phyloP scores from a whole-genome alignment of 2,797 vertebrate genomes.

The Momotus momota region DNA sequence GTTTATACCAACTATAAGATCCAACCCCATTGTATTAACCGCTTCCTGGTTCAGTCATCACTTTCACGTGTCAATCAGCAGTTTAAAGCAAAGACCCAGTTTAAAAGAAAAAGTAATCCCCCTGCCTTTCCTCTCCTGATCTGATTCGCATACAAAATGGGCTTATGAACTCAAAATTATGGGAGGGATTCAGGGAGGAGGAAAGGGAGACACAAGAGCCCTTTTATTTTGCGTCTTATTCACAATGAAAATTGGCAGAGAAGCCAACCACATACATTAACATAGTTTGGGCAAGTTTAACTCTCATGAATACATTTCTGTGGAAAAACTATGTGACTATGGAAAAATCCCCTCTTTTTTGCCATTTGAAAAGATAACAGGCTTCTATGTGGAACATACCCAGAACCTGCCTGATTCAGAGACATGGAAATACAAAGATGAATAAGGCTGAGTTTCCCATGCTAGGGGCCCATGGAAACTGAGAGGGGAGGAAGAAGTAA shows the following conservation, averaged over 20 bases:
- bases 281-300: slow-evolving; percentile 81
- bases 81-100: slow-evolving; percentile 66
- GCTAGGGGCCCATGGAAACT: slow-evolving; percentile 71
- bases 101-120: slow-evolving; percentile 59
- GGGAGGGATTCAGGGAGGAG: slow-evolving; percentile 65
- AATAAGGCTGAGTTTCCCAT: slow-evolving; percentile 67
- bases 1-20: neutral
- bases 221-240: slow-evolving; percentile 81
- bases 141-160: slow-evolving; percentile 77
- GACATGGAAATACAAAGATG: slow-evolving; percentile 74
- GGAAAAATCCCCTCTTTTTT: slow-evolving; percentile 81
- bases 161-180: slow-evolving; percentile 75
- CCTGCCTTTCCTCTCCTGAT: slow-evolving; percentile 72
- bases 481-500: slow-evolving; percentile 63
- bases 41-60: slow-evolving; percentile 22
- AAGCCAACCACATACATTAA: slow-evolving; percentile 81
- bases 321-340: slow-evolving; percentile 82
- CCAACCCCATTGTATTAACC: slow-evolving; percentile 6
- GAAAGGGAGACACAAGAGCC: slow-evolving; percentile 76
- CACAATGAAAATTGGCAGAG: slow-evolving; percentile 82
- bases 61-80: slow-evolving; percentile 41
- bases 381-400: slow-evolving; percentile 74
- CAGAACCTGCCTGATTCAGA: slow-evolving; percentile 75
- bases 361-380: slow-evolving; percentile 78
- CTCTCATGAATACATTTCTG: slow-evolving; percentile 83